phyloP scores from a whole-genome alignment of 2,113 vertebrate species.

The Ibidorhyncha struthersii region DNA sequence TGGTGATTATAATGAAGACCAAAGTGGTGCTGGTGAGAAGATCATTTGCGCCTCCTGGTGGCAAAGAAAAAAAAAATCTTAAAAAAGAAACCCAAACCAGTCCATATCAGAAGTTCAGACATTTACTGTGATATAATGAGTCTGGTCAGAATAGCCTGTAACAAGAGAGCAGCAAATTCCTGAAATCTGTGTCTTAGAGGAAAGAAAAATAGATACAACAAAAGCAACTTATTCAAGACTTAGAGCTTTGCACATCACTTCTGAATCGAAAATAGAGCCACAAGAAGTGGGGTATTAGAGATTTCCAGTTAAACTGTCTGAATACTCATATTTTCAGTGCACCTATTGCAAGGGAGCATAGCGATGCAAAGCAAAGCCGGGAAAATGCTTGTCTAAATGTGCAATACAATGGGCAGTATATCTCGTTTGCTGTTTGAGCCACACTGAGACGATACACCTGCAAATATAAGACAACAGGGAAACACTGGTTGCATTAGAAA shows the following conservation, averaged over 20 bases:
- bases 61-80: background rate
- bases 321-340: background rate
- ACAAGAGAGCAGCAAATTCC: background rate
- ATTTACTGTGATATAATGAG: background rate
- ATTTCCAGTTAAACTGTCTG: background rate
- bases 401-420: accelerated
- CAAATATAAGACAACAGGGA: background rate
- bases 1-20: background rate
- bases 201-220: background rate
- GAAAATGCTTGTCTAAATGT: background rate
- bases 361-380: background rate
- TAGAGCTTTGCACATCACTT: background rate
- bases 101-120: background rate
- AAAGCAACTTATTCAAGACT: background rate
- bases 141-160: background rate
- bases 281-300: background rate
- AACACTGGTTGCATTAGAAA: background rate
- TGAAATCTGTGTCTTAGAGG: background rate
- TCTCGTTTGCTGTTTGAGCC: background rate
- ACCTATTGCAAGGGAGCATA: background rate
- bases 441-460: background rate
- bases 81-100: background rate
- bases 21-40: background rate
- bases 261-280: background rate
- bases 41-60: constrained; percentile 23